These are phyloP conservation scores for Trematocara nigrifrons DNA, from an alignment of 2,113 vertebrate genomes.

Conservation along the genomic window DNA sequence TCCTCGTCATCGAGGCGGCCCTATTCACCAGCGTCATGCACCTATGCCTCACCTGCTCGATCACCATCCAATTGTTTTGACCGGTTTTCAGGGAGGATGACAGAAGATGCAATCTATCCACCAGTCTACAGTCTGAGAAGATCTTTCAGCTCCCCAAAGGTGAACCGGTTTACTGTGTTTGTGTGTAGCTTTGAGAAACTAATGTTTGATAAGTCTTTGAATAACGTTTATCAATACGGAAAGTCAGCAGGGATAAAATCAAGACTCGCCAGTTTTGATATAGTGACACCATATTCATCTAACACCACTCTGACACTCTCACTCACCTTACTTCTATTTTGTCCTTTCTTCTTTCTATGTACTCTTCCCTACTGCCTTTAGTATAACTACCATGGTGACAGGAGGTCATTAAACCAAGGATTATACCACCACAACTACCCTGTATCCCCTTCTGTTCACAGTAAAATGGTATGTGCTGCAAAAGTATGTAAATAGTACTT, in stretches of 20 bases:
- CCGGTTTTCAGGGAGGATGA: constrained; percentile 64
- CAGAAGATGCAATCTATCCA: constrained; percentile 81
- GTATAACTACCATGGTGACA: constrained; percentile 90
- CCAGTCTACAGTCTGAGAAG: constrained; percentile 80
- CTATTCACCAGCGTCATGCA: constrained; percentile 72
- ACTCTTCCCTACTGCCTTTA: constrained; percentile 51
- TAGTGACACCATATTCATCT: not conserved
- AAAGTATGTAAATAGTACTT: not conserved
- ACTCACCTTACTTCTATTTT: not conserved
- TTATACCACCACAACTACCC: constrained; percentile 88
- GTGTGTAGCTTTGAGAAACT: not conserved
- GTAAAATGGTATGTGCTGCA: constrained; percentile 85
- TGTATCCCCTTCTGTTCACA: constrained; percentile 84
- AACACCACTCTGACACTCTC: not conserved
- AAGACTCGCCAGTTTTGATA: not conserved
- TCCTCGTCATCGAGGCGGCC: constrained; percentile 79
- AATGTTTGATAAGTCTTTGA: not conserved
- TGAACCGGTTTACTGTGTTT: constrained; percentile 37
- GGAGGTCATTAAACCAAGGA: constrained; percentile 81
- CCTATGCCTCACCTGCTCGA: constrained; percentile 82
- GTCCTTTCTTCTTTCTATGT: not conserved
- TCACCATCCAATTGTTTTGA: constrained; percentile 84
- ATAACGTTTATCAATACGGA: not conserved
- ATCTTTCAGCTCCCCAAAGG: constrained; percentile 92
- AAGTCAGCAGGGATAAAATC: not conserved